phyloP scores from a whole-genome alignment of 2,797 vertebrate species.

The Epinephelus coioides region DNA sequence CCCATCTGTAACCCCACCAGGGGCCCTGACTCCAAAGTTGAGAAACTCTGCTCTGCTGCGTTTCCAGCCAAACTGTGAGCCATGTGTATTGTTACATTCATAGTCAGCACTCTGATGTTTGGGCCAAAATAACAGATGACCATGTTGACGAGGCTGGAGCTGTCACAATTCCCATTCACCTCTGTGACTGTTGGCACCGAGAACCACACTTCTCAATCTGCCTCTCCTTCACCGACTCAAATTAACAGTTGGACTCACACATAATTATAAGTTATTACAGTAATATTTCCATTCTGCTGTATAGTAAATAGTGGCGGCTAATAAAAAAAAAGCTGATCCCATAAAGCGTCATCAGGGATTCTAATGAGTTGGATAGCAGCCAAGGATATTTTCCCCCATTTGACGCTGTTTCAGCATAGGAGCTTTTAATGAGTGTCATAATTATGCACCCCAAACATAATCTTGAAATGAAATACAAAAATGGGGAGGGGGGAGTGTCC shows the following conservation, averaged over 20 bases:
- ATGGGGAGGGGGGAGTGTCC: constrained; percentile 9
- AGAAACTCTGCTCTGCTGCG: constrained; percentile 34
- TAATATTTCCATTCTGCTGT: constrained; percentile 78
- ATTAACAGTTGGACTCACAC: constrained; percentile 75
- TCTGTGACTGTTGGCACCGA: constrained; percentile 68
- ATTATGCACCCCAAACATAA: constrained; percentile 82
- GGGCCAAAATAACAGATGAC: constrained; percentile 73
- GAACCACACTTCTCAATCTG: constrained; percentile 65
- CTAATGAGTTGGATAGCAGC: constrained; percentile 83
- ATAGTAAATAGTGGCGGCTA: constrained; percentile 77
- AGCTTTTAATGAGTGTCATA: constrained; percentile 83
- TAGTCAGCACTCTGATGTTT: constrained; percentile 54
- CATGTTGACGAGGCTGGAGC: constrained; percentile 66
- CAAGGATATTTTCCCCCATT: constrained; percentile 79
- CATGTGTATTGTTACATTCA: constrained; percentile 54
- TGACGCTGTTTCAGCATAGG: constrained; percentile 76
- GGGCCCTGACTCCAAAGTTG: constrained; percentile 34
- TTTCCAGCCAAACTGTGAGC: constrained; percentile 60
- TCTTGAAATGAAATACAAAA: constrained; percentile 79
- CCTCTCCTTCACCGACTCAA: constrained; percentile 68
- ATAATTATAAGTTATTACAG: constrained; percentile 82
- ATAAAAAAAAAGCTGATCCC: constrained; percentile 71
- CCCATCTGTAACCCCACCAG: constrained; percentile 32
- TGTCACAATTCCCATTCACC: constrained; percentile 70
- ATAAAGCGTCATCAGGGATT: constrained; percentile 77